These are phyloP conservation scores for Sinocyclocheilus rhinocerous DNA, from an alignment of 2,113 vertebrate species.

Conservation along the genomic window DNA sequence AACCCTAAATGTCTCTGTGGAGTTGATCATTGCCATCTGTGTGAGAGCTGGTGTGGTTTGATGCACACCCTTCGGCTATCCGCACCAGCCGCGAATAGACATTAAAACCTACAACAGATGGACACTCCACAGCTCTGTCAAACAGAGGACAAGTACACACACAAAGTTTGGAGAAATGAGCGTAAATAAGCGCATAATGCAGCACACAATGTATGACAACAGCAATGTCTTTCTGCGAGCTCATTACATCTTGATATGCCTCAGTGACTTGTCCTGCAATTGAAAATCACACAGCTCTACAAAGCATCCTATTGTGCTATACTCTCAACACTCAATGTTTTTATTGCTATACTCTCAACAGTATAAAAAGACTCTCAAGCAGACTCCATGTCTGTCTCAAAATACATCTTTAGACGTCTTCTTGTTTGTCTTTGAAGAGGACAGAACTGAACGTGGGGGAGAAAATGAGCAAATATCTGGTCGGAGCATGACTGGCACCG, in stretches of 20 bases:
- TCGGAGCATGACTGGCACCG: not conserved
- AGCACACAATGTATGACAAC: not conserved
- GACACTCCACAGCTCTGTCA: conserved; percentile 10
- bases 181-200: not conserved
- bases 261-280: conserved; percentile 10
- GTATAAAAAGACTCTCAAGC: conserved; percentile 11
- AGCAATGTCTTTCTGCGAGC: not conserved
- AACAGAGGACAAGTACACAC: conserved; percentile 11
- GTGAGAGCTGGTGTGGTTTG: not conserved
- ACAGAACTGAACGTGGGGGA: not conserved
- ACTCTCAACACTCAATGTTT: not conserved
- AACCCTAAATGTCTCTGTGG: conserved; percentile 29
- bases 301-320: not conserved
- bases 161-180: not conserved
- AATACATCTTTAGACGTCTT: conserved; percentile 4
- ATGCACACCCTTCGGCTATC: conserved; percentile 6
- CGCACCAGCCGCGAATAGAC: not conserved
- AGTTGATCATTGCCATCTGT: conserved; percentile 42
- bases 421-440: not conserved
- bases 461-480: conserved; percentile 8
- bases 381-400: not conserved
- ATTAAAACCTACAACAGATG: conserved; percentile 44
- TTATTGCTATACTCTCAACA: not conserved
- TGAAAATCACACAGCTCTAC: not conserved
- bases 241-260: not conserved